These are phyloP conservation scores for Orchesella cincta DNA, from an alignment of 1,140 invertebrate species.

Conservation along the genomic window DNA sequence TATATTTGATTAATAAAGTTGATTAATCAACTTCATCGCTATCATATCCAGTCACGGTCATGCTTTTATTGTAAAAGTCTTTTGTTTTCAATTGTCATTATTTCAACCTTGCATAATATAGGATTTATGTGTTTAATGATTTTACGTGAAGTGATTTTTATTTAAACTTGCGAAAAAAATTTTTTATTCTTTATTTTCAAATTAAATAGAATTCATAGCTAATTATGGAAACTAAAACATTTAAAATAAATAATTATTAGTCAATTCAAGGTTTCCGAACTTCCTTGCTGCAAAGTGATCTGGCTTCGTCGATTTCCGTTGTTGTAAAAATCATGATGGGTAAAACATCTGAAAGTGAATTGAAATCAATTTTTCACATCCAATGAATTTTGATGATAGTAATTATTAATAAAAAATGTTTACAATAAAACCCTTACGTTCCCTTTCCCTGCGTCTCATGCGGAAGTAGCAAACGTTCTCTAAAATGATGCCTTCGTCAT, in stretches of 20 bases:
- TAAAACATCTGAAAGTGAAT: not conserved
- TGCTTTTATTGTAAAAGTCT: no score
- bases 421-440: no score
- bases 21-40: no score
- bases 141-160: not conserved
- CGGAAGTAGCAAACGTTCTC: slow-evolving; percentile 14
- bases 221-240: not conserved
- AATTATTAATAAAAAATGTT: not conserved
- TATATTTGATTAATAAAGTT: no score
- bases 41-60: no score
- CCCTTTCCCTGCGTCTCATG: not conserved
- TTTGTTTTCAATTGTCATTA: not conserved
- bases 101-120: not conserved
- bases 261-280: not conserved
- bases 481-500: not conserved
- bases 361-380: not conserved
- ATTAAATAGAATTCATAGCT: not conserved
- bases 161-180: not conserved
- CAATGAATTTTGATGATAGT: not conserved
- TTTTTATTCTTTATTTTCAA: not conserved
- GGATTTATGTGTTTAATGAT: not conserved
- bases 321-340: not conserved
- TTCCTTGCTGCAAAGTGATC: not conserved
- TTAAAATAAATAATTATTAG: no score
- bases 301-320: not conserved